phyloP scores from a whole-genome alignment of 2,113 vertebrate genomes.

The Hymenochirus boettgeri region DNA sequence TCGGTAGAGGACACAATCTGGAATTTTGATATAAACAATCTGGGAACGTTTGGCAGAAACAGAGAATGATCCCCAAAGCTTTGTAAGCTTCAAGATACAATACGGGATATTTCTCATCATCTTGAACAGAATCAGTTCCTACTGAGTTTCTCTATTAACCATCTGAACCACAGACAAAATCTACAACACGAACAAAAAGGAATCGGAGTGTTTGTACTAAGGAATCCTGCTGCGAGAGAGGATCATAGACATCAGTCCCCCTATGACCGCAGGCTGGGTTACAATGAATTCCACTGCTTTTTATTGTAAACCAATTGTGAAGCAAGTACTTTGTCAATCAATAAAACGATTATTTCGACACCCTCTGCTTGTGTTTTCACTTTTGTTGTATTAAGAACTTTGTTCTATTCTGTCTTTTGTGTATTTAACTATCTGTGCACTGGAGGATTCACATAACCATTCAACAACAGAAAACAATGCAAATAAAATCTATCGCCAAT shows the following conservation, averaged over 20 bases:
- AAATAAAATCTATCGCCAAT: no score
- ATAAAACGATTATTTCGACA: slow-evolving; percentile 32
- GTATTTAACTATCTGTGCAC: neutral
- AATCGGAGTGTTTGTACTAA: slow-evolving; percentile 13
- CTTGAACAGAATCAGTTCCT: neutral
- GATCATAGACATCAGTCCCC: slow-evolving; percentile 20
- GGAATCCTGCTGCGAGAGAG: slow-evolving; percentile 14
- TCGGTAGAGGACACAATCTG: no score
- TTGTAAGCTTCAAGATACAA: no score
- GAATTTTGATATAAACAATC: no score
- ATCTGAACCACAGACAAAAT: neutral
- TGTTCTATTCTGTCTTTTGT: neutral
- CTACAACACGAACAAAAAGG: slow-evolving; percentile 5
- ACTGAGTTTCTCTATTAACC: neutral
- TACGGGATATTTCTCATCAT: no score
- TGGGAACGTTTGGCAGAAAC: no score
- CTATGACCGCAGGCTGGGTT: neutral
- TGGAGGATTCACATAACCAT: no score
- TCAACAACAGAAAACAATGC: no score
- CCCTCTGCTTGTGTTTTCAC: neutral
- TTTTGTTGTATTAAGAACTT: neutral
- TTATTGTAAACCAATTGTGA: slow-evolving; percentile 38
- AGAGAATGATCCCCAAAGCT: no score
- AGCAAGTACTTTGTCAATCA: slow-evolving; percentile 40
- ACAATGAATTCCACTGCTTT: slow-evolving; percentile 25